Conservation (phyloP, 2,113 vertebrate species). For the Ellobius talpinus region DNA sequence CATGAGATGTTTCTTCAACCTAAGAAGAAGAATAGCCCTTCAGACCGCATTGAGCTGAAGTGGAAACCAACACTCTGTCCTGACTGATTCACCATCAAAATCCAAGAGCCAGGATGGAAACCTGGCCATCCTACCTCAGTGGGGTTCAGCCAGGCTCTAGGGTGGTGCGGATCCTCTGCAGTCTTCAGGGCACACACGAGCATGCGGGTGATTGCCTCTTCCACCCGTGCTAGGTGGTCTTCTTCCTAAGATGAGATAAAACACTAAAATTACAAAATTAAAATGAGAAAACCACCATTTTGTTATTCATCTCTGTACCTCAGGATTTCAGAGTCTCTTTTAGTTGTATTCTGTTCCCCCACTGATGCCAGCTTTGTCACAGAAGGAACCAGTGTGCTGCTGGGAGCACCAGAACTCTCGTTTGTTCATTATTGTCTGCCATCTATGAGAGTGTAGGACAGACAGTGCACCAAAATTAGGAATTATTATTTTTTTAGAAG, state of each 20-base stretch:
- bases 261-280: conserved; percentile 7
- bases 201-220: conserved; percentile 93
- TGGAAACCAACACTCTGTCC: not conserved
- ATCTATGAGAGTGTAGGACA: not conserved
- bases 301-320: not conserved
- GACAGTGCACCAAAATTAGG: not conserved
- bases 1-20: conserved; percentile 90
- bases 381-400: not conserved
- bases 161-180: conserved; percentile 84
- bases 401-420: not conserved
- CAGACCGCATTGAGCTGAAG: not conserved
- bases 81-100: no score
- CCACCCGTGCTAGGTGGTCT: conserved; percentile 92
- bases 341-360: not conserved
- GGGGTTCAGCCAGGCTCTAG: conserved; percentile 94
- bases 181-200: conserved; percentile 94
- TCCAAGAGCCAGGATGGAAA: no score
- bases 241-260: conserved; percentile 87
- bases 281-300: not conserved
- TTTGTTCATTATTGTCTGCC: not conserved
- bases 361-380: not conserved
- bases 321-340: conserved; percentile 17
- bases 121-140: conserved; percentile 90
- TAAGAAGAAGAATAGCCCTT: conserved; percentile 80
- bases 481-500: not conserved